phyloP scores from a whole-genome alignment of 1,140 invertebrate species.

The Bicyclus anynana region DNA sequence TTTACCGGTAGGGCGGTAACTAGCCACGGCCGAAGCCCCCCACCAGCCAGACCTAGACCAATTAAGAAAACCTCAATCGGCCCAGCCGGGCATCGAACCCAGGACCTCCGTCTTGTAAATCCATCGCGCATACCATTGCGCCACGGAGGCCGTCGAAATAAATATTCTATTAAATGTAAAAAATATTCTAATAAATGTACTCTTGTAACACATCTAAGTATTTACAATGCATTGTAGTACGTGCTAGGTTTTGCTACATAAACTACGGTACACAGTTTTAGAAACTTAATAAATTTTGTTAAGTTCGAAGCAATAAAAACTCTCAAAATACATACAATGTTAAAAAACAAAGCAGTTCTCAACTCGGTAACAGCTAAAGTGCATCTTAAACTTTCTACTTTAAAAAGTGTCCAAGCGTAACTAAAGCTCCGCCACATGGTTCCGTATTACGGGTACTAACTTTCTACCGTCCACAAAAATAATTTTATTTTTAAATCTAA shows the following conservation, averaged over 20 bases:
- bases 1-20: no score
- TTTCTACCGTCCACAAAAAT: no score
- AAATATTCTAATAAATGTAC: no score
- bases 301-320: constrained; percentile 13
- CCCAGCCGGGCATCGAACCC: no score
- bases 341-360: constrained; percentile 14
- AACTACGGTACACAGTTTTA: not conserved
- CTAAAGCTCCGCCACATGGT: not conserved
- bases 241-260: not conserved
- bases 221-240: not conserved
- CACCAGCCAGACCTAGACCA: no score
- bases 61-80: no score
- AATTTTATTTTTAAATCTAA: no score
- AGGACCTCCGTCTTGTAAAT: no score
- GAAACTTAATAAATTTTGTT: not conserved
- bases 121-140: no score
- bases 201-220: not conserved
- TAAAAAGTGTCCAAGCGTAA: not conserved
- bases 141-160: no score
- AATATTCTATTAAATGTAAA: no score
- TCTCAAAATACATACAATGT: constrained; percentile 18
- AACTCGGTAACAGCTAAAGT: constrained; percentile 17
- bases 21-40: no score
- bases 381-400: constrained; percentile 34
- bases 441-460: not conserved